Base-by-base conservation (phyloP, 2,113 vertebrate genomes). In the Bungarus multicinctus region DNA sequence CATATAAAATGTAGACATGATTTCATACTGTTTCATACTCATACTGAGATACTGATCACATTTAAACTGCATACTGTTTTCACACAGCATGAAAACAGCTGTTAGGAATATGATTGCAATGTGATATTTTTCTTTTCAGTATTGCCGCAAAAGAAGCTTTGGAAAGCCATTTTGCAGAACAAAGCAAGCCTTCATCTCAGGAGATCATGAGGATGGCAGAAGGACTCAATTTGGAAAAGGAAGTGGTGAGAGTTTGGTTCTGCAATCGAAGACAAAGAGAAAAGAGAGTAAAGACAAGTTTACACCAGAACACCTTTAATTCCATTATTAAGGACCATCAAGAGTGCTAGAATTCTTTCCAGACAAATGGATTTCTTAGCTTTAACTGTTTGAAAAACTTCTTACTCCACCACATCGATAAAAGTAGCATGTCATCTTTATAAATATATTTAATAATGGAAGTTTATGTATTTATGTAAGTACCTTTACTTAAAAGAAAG, bases 201-300 rank as follows among this genome's bases (percentile, higher is more conserved):
- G 99, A 99, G 97, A 99, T 99, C 58, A 98, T 99, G 95, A 97
- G 98, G 54, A 99, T 99, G 98, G 99, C 99, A 4, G 99, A 99
- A 95, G 98, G 98, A 53, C 98, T 99, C 89, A 99, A 98, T 93
- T 98, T 99, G 88, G 99, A 99, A 96, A 99, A 99, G 95, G 99
- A 99, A 97, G 99, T 99, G 47, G 99, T 99, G 55, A 98, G 99
- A 95, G 99, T 99, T 91, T 99, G 99, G 99, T 99, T 99, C 98
- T 99, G 99, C 97, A 99, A 99, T 96, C 97, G 99, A 81, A 98
- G 99, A 91, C 99, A 99, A 93, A 97, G 99, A 93, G 99, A 99
- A 96, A 99, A 99, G 95, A 98, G 99, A 55, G 99, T 99, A 92
- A 99, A 99, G 97, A 99, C 99, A 85, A 99, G 98, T 95, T 98